Base-by-base conservation (phyloP, 2,888 invertebrate species). In the Chymomyza caudatula region DNA sequence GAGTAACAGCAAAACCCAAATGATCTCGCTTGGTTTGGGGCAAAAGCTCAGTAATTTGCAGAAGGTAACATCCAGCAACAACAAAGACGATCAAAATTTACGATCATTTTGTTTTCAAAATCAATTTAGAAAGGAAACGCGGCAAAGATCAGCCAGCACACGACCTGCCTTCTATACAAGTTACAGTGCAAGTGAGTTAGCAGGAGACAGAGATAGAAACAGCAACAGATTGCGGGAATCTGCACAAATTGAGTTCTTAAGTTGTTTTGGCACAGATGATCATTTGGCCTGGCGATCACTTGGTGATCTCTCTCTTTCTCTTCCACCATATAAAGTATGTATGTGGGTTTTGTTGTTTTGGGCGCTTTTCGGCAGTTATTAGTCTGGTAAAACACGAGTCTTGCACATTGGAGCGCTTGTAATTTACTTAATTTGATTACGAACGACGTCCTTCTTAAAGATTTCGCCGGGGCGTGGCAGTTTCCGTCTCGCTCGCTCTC, bases 401-500 rank as follows among this genome's bases (percentile, higher is more conserved):
- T 84, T 80, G 71, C 84, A 86, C 86, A 86, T 84, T 82, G 81
- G 81, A 84, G 76, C 71, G 86, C 82, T 83, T 83, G 82, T 86
- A 83, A 83, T 86, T 83, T 86, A 82, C 82, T 86, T 82, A 82
- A 86, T 82, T 82, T 82, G 86, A 84, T 86, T 81, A 86, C 78
- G 74, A 68, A 72, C 78, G 66, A 67, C 66, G 75, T 65, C 67
- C 65, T 69, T 60, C 63, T 61, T 51, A 13, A 37, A 37, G 29
- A 4, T 37, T 37, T 47, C 15, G n/a, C 56, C 42, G 53, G 67
- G 74, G 74, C 77, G 77, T 74, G 54, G 15, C 53, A 13, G 11
- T 22, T 0, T 0, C 6, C 4, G 23, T 53, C 53, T n/a, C 11
- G 17, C 25, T 29, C 8, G 17, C 51, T 4, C 4, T 5, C 37